phyloP scores from a whole-genome alignment of 1,140 invertebrate genomes.

The Sipha flava region DNA sequence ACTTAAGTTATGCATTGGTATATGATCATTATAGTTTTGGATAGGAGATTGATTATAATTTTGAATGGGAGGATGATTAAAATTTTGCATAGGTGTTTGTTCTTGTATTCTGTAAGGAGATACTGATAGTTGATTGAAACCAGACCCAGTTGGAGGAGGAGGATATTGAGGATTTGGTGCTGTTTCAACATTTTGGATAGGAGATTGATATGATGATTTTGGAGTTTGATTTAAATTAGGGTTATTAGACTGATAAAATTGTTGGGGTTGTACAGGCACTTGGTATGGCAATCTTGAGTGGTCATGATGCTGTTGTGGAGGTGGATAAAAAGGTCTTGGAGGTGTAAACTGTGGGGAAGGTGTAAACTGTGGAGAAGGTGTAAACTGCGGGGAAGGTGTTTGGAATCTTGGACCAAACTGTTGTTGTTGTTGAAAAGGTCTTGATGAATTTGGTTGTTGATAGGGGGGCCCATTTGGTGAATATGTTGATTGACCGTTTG shows the following conservation, averaged over 20 bases:
- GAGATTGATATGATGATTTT: background rate
- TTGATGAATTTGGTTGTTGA: background rate
- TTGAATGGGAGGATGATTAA: background rate
- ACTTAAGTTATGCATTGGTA: background rate
- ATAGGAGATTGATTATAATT: background rate
- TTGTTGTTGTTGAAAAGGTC: conserved; percentile 1
- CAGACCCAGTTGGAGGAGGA: background rate
- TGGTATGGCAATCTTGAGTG: background rate
- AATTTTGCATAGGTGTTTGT: background rate
- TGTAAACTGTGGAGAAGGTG: background rate
- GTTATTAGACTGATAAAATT: background rate
- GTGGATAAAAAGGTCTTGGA: background rate
- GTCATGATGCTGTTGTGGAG: background rate
- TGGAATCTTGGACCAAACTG: conserved; percentile 25
- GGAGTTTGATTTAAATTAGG: background rate
- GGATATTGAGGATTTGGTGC: background rate
- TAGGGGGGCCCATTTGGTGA: background rate
- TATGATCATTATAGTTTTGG: background rate
- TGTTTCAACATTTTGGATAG: background rate
- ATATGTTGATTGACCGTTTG: background rate
- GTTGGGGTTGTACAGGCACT: background rate
- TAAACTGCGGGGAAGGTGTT: background rate
- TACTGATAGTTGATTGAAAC: background rate
- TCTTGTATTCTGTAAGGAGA: background rate
- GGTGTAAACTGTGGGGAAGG: background rate